Evolutionary conservation across 2,888 invertebrate species (phyloP).

Genomic region (Norana najaformis): DNA sequence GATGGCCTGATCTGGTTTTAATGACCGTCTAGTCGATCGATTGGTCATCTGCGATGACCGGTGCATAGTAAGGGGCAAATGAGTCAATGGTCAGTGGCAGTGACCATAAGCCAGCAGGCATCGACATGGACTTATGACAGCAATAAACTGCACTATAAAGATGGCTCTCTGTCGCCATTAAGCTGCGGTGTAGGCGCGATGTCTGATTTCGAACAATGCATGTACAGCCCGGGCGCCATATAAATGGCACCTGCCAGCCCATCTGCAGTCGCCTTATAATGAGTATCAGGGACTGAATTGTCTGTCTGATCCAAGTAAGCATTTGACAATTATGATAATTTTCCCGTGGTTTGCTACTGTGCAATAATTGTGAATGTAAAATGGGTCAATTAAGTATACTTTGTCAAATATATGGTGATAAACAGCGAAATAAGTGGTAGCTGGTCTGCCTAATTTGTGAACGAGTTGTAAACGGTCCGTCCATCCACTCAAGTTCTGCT

Average conservation of each 20-base stretch:
- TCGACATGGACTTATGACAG: background rate
- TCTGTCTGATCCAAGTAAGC: background rate
- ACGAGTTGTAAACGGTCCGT: background rate
- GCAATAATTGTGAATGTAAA: background rate
- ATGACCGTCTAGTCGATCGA: background rate
- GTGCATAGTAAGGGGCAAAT: background rate
- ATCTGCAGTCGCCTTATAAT: background rate
- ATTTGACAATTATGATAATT: background rate
- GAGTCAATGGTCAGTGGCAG: background rate
- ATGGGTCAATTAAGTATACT: background rate
- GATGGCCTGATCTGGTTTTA: background rate
- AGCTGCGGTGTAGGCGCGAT: background rate
- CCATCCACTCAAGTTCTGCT: background rate
- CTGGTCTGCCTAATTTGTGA: background rate
- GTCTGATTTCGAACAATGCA: background rate
- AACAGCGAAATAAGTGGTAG: background rate
- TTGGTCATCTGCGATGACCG: background rate
- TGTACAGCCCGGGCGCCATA: background rate
- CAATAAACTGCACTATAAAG: background rate
- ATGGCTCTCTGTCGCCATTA: background rate
- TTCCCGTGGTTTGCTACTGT: background rate
- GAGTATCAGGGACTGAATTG: background rate
- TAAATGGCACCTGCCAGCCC: background rate
- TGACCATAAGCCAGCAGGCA: background rate
- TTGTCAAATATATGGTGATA: background rate